Base-by-base conservation (phyloP, 2,113 vertebrate species). In the Neolamprologus fasciatus region DNA sequence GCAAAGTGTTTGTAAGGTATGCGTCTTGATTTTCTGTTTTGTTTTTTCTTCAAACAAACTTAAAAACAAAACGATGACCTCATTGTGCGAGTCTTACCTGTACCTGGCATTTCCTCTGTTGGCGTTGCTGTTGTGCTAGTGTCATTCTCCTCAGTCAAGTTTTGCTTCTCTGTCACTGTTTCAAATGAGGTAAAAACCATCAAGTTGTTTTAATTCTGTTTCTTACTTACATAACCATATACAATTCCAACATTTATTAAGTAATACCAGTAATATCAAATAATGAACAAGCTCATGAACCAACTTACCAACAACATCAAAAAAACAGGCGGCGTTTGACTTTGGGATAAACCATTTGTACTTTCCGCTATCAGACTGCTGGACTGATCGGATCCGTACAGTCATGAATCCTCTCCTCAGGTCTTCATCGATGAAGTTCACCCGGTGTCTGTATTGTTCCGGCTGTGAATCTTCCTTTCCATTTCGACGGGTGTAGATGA, bases 291-390 rank as follows among this genome's bases (percentile, higher is more conserved):
- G 42, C 42, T 19, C 14, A 40, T 21, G 11, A 68, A 73, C 21
- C 5, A 7, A 45, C 87, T 88, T 19, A 86, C 88, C 88, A 37
- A 58, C 40, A 13, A 14, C 4, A 1, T 2, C 0, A 16, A 31
- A 68, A 2, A 16, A 2, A 21, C 28, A 80, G 31, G 0, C 0
- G 2, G 0, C 0, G 0, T 3, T 0, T 26, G 14, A 6, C 0
- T 7, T 6, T 8, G 8, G 14, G 50, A 71, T 3, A 1, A 4
- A 26, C 7, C 8, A 9, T 28, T 1, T 7, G 40, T 35, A 87
- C 2, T 0, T 1, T 42, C 86, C 86, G 1, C 8, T 68, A 51
- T 87, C 86, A 8, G 37, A 9, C 9, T 1, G 28, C 6, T 3
- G 16, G 1, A 35, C 26, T 7, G 63, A 68, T 8, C 0, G 35